These are phyloP conservation scores for Cathartes aura DNA, from an alignment of 2,113 vertebrate genomes.

Conservation along the genomic window DNA sequence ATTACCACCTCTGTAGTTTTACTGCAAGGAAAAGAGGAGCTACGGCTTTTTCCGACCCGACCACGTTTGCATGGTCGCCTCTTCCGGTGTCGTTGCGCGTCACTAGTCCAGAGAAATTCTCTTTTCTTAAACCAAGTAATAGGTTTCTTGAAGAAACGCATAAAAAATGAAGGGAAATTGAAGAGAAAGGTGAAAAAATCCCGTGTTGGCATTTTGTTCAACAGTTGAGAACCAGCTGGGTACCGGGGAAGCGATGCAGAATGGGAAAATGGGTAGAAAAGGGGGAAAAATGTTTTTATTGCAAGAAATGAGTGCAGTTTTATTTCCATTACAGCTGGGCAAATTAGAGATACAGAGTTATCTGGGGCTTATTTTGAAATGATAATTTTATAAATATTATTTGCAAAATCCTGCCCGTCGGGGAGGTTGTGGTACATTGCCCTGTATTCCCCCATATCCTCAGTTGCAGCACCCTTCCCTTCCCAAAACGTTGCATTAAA, in stretches of 20 bases:
- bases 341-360: background rate
- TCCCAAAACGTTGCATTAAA: background rate
- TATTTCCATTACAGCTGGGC: background rate
- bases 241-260: background rate
- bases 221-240: background rate
- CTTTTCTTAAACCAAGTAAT: background rate
- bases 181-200: background rate
- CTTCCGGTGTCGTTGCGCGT: background rate
- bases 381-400: background rate
- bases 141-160: background rate
- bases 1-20: background rate
- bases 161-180: background rate
- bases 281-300: background rate
- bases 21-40: background rate
- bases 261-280: background rate
- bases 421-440: background rate
- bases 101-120: background rate
- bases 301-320: background rate
- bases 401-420: background rate
- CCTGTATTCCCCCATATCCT: rapidly evolving
- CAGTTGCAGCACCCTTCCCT: rapidly evolving
- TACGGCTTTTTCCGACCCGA: background rate
- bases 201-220: background rate
- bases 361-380: background rate
- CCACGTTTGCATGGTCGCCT: rapidly evolving